Conservation (phyloP, 1,140 invertebrate genomes). For the Zophobas atratus region DNA sequence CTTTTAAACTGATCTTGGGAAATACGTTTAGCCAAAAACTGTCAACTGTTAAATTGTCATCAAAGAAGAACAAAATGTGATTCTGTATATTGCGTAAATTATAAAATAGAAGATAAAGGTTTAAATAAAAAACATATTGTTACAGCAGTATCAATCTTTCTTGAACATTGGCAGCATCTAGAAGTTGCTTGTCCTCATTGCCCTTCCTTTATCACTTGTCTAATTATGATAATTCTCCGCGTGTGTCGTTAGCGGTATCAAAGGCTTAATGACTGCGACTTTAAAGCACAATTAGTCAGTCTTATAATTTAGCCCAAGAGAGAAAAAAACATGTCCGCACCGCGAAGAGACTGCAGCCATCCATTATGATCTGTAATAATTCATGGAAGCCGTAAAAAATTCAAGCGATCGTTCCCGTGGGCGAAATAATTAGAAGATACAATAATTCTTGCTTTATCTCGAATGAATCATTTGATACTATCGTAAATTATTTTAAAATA, state of each 20-base stretch:
- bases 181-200: neutral
- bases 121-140: too few species aligned
- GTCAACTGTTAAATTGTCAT: too few species aligned
- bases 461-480: conserved; percentile 44
- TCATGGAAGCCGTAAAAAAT: conserved; percentile 36
- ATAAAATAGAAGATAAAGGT: too few species aligned
- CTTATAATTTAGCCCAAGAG: conserved; percentile 8
- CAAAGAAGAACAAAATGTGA: too few species aligned
- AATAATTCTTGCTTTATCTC: conserved; percentile 50
- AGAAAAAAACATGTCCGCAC: conserved; percentile 1
- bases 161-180: too few species aligned
- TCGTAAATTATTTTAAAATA: conserved; percentile 46
- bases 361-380: conserved; percentile 31
- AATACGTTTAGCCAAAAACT: too few species aligned
- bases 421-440: conserved; percentile 50
- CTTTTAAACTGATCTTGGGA: too few species aligned
- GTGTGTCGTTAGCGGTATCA: neutral
- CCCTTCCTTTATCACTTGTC: neutral
- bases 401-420: conserved; percentile 46
- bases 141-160: too few species aligned
- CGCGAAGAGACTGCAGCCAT: conserved; percentile 10
- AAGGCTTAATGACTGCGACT: neutral
- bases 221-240: neutral
- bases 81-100: too few species aligned
- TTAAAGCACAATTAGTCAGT: conserved; percentile 1